Conservation (phyloP, 53 echinoderm and acorn worm species). For the Paracentrotus lividus region DNA sequence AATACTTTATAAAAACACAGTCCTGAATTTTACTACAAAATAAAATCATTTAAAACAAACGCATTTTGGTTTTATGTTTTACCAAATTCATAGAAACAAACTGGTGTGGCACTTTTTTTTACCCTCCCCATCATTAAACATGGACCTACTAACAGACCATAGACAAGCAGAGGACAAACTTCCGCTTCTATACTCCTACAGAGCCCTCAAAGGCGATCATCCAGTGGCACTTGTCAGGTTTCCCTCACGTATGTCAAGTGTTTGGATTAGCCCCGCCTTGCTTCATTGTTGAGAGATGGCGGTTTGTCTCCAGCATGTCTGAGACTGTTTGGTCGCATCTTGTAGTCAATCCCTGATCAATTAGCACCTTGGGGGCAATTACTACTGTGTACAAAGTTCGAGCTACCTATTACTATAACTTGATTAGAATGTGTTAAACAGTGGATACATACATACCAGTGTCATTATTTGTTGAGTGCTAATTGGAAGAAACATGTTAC, state of each 20-base stretch:
- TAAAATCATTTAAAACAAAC: too few relatives aligned
- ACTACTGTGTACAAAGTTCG: conserved; percentile 15
- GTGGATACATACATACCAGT: neutral
- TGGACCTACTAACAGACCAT: neutral
- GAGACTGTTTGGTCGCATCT: conserved; percentile 9
- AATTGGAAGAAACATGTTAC: neutral
- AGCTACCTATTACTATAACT: neutral
- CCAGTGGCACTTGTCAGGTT: neutral
- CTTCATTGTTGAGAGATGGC: neutral
- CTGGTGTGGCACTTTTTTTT: neutral
- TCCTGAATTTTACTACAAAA: too few relatives aligned
- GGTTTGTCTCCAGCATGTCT: conserved; percentile 41
- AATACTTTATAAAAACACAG: too few relatives aligned
- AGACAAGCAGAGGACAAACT: neutral
- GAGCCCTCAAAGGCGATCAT: conserved; percentile 17
- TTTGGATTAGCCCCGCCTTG: conserved; percentile 23
- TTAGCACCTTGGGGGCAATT: conserved; percentile 35
- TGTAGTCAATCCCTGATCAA: conserved; percentile 11
- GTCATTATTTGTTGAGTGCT: neutral
- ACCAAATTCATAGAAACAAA: too few relatives aligned
- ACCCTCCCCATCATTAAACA: neutral
- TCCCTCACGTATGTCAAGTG: conserved; percentile 23
- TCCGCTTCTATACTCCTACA: neutral
- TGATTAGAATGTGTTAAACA: neutral
- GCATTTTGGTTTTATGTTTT: too few relatives aligned